These are phyloP conservation scores for Gymnogyps californianus DNA, from an alignment of 2,113 vertebrate species.

Conservation along the genomic window DNA sequence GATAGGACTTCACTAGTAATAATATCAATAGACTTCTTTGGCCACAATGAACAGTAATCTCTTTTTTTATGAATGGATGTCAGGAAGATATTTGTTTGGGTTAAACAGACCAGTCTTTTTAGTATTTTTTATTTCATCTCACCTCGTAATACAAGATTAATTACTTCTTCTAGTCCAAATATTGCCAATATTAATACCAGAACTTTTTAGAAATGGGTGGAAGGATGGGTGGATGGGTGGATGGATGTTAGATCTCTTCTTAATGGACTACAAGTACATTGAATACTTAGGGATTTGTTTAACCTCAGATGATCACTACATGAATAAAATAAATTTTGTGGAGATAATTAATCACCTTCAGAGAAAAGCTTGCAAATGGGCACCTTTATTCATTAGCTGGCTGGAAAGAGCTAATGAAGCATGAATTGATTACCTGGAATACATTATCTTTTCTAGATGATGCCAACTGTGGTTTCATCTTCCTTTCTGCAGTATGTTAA, in stretches of 20 bases:
- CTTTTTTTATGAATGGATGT: neutral
- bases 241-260: neutral
- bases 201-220: neutral
- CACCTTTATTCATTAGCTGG: conserved; percentile 51
- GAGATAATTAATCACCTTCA: conserved; percentile 58
- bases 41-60: neutral
- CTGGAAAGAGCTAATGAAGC: conserved; percentile 39
- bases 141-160: neutral
- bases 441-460: conserved; percentile 35
- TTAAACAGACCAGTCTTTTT: neutral
- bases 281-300: conserved; percentile 45
- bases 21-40: neutral
- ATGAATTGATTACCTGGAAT: conserved; percentile 60
- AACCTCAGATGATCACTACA: conserved; percentile 33
- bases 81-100: neutral
- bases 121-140: neutral
- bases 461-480: conserved; percentile 29
- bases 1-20: neutral
- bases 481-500: conserved; percentile 16
- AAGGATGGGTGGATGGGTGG: neutral
- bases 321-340: conserved; percentile 54
- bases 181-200: neutral
- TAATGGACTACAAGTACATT: conserved; percentile 17
- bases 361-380: neutral
- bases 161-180: neutral